Base-by-base conservation (phyloP, 2,113 vertebrate species). In the Pampusana beccarii region DNA sequence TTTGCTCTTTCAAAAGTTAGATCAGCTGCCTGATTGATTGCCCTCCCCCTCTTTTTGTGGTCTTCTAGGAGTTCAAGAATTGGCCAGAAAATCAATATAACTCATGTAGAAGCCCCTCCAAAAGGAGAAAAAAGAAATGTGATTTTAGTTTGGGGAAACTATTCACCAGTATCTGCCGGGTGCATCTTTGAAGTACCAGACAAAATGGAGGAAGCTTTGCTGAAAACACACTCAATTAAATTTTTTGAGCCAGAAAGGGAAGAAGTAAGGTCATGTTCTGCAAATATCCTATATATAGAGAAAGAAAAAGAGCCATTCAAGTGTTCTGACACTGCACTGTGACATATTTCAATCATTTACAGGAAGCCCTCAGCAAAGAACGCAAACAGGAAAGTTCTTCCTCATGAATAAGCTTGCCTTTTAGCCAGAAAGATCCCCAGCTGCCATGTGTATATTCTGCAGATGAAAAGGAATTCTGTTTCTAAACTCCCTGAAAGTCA, bases 181-280 rank as follows among this genome's bases (percentile, higher is more conserved):
- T 81, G 86, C 74, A 81, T 90, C 93, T 97, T 92, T 97, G 83
- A 96, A 97, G 69, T 61, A 57, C 50, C 65, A 77, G 83, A 91
- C 73, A 67, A 91, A 95, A 97, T 53, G 73, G 53, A 92, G 91
- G 93, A 94, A 96, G 90, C 75, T 81, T 69, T 53, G 71, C 85
- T 95, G 94, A 94, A 97, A 97, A 95, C 77, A 96, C 46, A 73
- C 78, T 95, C 84, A 93, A 92, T 95, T 95, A 95, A 90, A 89
- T 82, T 95, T 97, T 87, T 71, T 50, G 69, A 83, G 77, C 80
- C 75, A 90, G 90, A 82, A 86, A 90, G 72, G 48, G 71, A 95
- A 95, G 88, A 86, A 96, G 57, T 81, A 95, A 94, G 93, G 86
- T 93, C 87, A 93, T 80, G 61, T 92, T 91, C 93, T 11, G 9